These are phyloP conservation scores for Anarrhichthys ocellatus DNA, from an alignment of 2,113 vertebrate species.

Conservation along the genomic window DNA sequence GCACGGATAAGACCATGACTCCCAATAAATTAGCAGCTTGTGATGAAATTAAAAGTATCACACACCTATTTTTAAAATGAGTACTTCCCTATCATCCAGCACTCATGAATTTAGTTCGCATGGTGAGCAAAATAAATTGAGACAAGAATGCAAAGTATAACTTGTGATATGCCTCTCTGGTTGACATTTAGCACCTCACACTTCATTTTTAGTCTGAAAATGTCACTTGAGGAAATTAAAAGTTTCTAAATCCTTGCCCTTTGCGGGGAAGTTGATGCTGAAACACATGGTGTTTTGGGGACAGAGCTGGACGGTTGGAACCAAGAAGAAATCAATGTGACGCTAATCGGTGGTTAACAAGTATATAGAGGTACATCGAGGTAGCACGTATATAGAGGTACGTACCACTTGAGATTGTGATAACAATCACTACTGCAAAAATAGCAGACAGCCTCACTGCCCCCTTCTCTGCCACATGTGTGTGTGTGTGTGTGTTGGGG, in stretches of 20 bases:
- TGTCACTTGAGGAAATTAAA: constrained; percentile 60
- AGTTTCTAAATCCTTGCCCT: constrained; percentile 37
- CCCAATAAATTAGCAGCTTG: constrained; percentile 68
- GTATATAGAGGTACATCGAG: neutral
- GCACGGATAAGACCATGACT: constrained; percentile 42
- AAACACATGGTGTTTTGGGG: constrained; percentile 4
- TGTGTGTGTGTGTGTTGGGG: neutral
- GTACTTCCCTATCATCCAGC: constrained; percentile 43
- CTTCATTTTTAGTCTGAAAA: constrained; percentile 61
- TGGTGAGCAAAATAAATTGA: constrained; percentile 46
- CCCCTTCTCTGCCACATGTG: constrained; percentile 22
- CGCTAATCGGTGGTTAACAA: constrained; percentile 2
- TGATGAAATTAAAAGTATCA: constrained; percentile 64
- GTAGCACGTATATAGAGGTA: neutral
- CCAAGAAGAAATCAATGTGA: neutral
- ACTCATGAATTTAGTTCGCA: constrained; percentile 39
- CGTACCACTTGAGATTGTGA: neutral
- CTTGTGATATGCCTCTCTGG: constrained; percentile 31
- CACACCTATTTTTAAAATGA: constrained; percentile 44
- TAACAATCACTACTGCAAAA: constrained; percentile 36
- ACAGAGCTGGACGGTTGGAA: neutral
- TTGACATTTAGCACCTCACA: constrained; percentile 65
- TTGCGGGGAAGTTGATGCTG: constrained; percentile 23
- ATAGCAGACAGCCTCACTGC: constrained; percentile 9
- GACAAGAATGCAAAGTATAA: constrained; percentile 44